Evolutionary conservation across 2,888 invertebrate species (phyloP), one percentile per base, ranked within the genome.

Genomic region (Mythimna vitellina): DNA sequence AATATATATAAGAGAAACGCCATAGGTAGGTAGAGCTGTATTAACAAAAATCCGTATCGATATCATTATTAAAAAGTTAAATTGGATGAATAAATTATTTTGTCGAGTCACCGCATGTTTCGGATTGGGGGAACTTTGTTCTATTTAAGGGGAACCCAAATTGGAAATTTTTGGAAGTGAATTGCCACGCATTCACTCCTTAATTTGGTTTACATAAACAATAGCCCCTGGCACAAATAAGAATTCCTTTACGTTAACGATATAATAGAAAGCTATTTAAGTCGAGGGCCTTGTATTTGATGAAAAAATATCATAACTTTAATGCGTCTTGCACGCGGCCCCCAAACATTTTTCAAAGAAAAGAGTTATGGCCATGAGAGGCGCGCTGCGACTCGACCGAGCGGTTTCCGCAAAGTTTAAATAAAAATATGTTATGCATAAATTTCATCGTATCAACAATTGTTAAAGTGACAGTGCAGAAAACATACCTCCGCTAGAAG

Each of bases 71-170:
- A 51, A 51, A 80, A 88, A 88, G 84, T 87, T 86, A 78, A 76
- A 83, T 79, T 82, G 79, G 61, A 74, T 86, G 86, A 82, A 78
- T 81, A 71, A 81, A 78, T 85, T 82, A 80, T 81, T 83, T 81
- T 61, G 81, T 76, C 68, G 65, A 83, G 60, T 73, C 76, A 79
- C 66, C 68, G 32, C 70, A 58, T 54, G 70, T 56, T 83, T 68
- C 32, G 58, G 67, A 60, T 54, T 68, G 56, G 51, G 53, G 76
- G 49, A 58, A 62, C 61, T 72, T 80, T 65, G 71, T 72, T 72
- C 22, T 54, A 22, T 60, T 53, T 51, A n/a, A 63, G 66, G 67
- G 72, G 57, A 64, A 57, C 42, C 38, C 60, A 70, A 85, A 82
- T 79, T 80, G 73, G 71, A 68, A 62, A n/a, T 73, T 73, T 79